A percentile compares a stretch with the other conserved stretches of the same genome.
Conservation (phyloP, 2,888 invertebrate genomes). For the Eupeodes latifasciatus region DNA sequence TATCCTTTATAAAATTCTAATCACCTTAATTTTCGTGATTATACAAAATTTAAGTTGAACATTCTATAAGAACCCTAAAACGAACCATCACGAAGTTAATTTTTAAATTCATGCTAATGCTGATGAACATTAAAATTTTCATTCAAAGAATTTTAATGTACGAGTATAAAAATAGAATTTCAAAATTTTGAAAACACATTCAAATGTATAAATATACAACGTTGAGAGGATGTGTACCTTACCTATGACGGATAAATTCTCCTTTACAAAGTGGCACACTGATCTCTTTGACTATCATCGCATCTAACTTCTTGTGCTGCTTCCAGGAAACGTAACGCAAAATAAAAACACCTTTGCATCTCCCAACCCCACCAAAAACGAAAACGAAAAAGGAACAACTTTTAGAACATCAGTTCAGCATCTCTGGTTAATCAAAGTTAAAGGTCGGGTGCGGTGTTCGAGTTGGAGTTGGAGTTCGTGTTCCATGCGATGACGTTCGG, state of each 20-base stretch:
- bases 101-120: no score
- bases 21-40: no score
- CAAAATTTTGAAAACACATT: not conserved
- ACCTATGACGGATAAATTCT: not conserved
- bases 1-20: no score
- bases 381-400: conserved; percentile 58
- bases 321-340: not conserved
- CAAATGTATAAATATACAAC: not conserved
- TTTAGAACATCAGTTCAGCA: conserved; percentile 16
- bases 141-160: no score
- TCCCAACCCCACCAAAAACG: conserved; percentile 12
- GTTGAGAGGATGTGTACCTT: no score
- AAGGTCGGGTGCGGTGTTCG: conserved; percentile 28
- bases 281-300: conserved; percentile 26
- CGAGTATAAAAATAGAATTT: no score
- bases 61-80: no score
- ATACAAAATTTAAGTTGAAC: no score
- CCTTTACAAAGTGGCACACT: not conserved
- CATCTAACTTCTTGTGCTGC: not conserved
- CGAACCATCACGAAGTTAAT: no score
- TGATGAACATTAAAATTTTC: no score
- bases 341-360: conserved; percentile 36
- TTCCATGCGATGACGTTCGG: not conserved
- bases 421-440: conserved; percentile 74
- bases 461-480: not conserved